A percentile compares a stretch with the other conserved stretches of the same genome.
phyloP scores from a whole-genome alignment of 2,113 vertebrate genomes.

The Lasiurus cinereus region DNA sequence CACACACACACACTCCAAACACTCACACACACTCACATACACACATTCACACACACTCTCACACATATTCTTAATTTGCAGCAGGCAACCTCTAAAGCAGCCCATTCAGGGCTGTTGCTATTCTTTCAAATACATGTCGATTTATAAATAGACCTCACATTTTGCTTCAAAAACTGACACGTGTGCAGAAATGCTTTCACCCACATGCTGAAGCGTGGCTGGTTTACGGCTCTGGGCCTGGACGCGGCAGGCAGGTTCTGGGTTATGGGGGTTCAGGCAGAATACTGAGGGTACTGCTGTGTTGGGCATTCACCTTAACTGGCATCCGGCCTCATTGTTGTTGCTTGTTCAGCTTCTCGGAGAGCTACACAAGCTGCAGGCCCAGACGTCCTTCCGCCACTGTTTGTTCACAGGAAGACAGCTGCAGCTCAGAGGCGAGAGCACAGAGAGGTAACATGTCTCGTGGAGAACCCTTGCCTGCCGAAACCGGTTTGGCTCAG shows the following conservation, averaged over 20 bases:
- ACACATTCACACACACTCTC: no score
- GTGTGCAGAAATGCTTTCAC: slow-evolving; percentile 28
- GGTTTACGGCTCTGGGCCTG: accelerated
- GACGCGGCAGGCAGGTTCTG: neutral
- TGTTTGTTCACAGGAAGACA: neutral
- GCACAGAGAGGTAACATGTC: neutral
- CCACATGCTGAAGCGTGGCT: neutral
- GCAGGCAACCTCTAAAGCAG: neutral
- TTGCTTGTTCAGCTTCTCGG: neutral
- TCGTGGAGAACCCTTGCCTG: neutral
- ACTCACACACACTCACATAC: neutral
- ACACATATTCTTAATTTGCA: neutral
- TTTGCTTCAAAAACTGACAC: slow-evolving; percentile 52
- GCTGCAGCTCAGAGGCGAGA: neutral
- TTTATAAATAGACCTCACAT: slow-evolving; percentile 22
- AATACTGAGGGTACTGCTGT: neutral
- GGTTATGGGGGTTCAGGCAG: neutral
- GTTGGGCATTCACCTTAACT: neutral
- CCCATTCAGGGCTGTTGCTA: neutral
- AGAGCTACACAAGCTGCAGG: neutral
- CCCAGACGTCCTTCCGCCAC: no score
- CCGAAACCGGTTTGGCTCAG: no score
- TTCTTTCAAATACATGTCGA: neutral
- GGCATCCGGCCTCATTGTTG: neutral
- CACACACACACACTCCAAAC: no score